Base-by-base conservation (phyloP, 2,797 vertebrate species). In the Propithecus perrieri region DNA sequence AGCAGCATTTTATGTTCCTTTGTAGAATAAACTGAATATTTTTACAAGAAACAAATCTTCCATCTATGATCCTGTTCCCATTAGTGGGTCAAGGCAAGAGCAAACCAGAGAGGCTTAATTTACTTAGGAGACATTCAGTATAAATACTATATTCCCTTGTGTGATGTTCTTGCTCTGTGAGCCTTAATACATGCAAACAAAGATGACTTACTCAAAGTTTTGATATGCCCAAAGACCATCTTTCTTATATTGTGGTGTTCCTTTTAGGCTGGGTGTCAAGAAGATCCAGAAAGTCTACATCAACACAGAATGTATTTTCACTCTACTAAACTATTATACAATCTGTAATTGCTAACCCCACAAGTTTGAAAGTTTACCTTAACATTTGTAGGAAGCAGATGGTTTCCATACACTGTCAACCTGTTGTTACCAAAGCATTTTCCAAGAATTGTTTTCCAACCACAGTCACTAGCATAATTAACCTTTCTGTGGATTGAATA, bases 331-430 rank as follows among this genome's bases (percentile, higher is more conserved):
- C 97, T 98, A 98, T 96, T 97, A 95, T 94, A 97, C 98, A 98
- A 98, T 98, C 98, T 99, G 99, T 98, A 99, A 98, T 98, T 98
- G 98, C 98, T 98, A 99, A 99, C 98, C 98, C 98, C 98, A 98
- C 98, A 98, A 98, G 96, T 99, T 98, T 98, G 98, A 98, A 98
- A 98, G 97, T 99, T 98, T 99, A 99, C 98, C 99, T 99, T 99
- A 98, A 98, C 99, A 98, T 99, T 99, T 99, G 98, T 97, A 97
- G 96, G 98, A 98, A 99, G 98, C 98, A 99, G 99, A 99, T 99
- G 98, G 98, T 98, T 99, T 98, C 97, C 97, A 98, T 98, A 98
- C 96, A 97, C 98, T 98, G 98, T 98, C 99, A 99, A 99, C 99
- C 98, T 99, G 98, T 99, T 99, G 98, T 98, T 98, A 98, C 97